Conservation (phyloP, 2,888 invertebrate species). For the Dysmachus trigonus region DNA sequence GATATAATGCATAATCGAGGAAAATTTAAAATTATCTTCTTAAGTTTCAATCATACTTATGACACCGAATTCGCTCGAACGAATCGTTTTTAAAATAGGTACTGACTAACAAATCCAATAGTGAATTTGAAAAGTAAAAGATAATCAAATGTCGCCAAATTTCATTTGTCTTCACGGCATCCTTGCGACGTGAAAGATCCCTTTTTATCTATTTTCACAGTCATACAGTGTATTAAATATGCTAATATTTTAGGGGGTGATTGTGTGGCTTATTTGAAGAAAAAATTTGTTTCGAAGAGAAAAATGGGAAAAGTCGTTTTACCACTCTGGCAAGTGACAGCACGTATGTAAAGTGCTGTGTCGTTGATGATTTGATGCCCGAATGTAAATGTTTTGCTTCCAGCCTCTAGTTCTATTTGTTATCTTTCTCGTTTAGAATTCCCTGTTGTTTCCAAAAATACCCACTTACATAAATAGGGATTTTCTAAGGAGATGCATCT, state of each 20-base stretch:
- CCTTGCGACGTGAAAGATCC: not conserved
- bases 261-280: not conserved
- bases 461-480: no score
- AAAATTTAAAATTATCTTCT: no score
- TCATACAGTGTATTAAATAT: not conserved
- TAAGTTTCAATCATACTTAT: not conserved
- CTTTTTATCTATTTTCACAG: not conserved
- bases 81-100: not conserved
- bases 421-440: no score
- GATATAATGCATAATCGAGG: no score
- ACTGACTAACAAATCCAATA: not conserved
- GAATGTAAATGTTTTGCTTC: not conserved
- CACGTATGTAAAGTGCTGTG: not conserved
- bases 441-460: no score
- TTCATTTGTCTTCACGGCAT: not conserved
- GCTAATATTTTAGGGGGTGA: not conserved
- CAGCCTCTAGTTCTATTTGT: no score
- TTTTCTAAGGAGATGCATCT: no score
- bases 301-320: not conserved
- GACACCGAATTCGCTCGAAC: not conserved
- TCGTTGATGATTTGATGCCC: no score
- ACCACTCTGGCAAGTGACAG: not conserved
- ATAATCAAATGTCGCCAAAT: not conserved
- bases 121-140: not conserved
- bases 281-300: not conserved